Conservation (phyloP, 2,113 vertebrate genomes). For the Eptesicus fuscus region DNA sequence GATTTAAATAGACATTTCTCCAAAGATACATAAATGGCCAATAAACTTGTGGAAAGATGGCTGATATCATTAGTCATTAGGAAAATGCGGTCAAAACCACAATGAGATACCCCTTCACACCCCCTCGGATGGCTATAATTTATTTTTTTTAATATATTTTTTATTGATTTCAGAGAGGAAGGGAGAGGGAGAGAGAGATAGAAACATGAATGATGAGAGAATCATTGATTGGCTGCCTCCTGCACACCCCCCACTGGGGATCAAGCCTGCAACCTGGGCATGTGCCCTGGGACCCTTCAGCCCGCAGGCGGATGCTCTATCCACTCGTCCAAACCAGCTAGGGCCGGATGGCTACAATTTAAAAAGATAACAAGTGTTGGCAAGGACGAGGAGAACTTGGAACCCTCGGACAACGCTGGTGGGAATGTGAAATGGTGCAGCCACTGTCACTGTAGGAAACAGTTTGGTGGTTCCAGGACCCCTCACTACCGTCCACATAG, state of each 20-base stretch:
- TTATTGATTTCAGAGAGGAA: too few relatives aligned
- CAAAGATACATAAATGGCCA: neutral
- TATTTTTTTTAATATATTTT: too few relatives aligned
- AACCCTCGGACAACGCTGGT: accelerated
- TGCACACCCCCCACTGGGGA: too few relatives aligned
- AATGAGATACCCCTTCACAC: neutral
- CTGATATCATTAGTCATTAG: neutral
- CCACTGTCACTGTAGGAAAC: neutral
- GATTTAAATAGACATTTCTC: neutral
- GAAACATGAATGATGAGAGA: too few relatives aligned
- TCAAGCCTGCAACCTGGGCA: too few relatives aligned
- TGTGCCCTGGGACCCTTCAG: too few relatives aligned
- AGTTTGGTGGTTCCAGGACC: neutral
- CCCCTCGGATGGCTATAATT: neutral
- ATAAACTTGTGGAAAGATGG: neutral
- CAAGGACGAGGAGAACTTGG: neutral
- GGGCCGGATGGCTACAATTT: neutral
- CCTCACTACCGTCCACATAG: neutral
- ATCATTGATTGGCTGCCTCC: too few relatives aligned
- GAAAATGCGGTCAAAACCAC: neutral
- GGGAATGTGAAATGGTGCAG: neutral
- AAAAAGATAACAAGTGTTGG: neutral
- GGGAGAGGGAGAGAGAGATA: too few relatives aligned
- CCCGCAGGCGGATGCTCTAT: too few relatives aligned
- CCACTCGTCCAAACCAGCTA: too few relatives aligned